A percentile compares a stretch with the other conserved stretches of the same genome.
Evolutionary conservation across 2,888 invertebrate species (phyloP).

Genomic region (Tortrix viridana): DNA sequence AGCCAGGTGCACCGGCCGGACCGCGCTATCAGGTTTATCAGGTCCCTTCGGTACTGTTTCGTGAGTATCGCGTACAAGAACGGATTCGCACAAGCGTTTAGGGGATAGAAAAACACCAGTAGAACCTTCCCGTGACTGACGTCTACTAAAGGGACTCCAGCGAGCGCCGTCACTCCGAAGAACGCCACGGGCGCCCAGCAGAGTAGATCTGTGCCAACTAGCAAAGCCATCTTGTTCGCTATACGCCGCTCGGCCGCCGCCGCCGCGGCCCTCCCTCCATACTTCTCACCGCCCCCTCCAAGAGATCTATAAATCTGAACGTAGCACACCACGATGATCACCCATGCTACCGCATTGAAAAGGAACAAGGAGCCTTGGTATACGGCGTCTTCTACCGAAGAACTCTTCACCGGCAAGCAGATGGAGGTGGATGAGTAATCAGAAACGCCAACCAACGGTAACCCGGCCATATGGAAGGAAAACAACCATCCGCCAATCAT

Average conservation of each 20-base stretch:
- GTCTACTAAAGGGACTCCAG: conserved; percentile 92
- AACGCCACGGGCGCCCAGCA: conserved; percentile 96
- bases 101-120: conserved; percentile 94
- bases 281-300: conserved; percentile 87
- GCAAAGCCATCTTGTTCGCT: conserved; percentile 95
- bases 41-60: conserved; percentile 92
- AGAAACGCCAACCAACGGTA: conserved; percentile 93
- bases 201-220: conserved; percentile 93
- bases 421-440: conserved; percentile 94
- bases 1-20: conserved; percentile 79
- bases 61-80: conserved; percentile 96
- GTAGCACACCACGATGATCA: conserved; percentile 93
- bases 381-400: conserved; percentile 86
- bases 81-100: conserved; percentile 96
- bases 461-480: conserved; percentile 89
- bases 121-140: conserved; percentile 92
- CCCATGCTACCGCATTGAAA: conserved; percentile 91
- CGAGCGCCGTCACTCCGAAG: conserved; percentile 93
- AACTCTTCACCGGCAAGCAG: conserved; percentile 94
- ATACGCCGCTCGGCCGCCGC: conserved; percentile 88
- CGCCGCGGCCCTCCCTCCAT: conserved; percentile 86
- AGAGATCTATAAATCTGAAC: conserved; percentile 93
- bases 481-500: conserved; percentile 93
- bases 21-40: conserved; percentile 87
- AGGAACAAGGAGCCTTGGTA: conserved; percentile 90